phyloP scores from a whole-genome alignment of 2,888 invertebrate species.

The Drosophila atroscutellata region DNA sequence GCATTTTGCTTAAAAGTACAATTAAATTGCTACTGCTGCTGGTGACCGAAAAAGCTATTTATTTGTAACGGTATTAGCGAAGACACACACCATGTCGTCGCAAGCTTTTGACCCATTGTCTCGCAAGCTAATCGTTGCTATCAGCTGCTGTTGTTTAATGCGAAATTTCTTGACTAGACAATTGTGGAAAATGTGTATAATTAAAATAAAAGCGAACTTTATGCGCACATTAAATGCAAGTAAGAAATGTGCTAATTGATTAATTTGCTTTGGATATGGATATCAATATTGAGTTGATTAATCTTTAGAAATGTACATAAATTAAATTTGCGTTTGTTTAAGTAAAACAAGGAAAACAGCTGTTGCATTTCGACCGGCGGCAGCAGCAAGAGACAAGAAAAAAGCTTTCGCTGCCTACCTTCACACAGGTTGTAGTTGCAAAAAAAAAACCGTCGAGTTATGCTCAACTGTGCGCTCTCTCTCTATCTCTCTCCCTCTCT shows the following conservation, averaged over 20 bases:
- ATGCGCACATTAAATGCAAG: background rate
- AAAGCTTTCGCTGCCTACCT: constrained; percentile 26
- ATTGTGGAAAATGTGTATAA: background rate
- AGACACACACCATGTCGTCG: constrained; percentile 27
- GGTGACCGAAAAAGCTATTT: constrained; percentile 11
- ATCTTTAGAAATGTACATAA: background rate
- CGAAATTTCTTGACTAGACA: constrained; percentile 12
- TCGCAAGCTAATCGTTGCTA: background rate
- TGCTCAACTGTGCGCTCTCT: constrained; percentile 13
- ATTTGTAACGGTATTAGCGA: constrained; percentile 33
- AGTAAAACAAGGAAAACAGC: constrained; percentile 27
- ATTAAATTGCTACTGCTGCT: background rate
- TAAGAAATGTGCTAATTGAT: background rate
- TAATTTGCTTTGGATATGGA: background rate
- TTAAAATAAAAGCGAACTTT: background rate
- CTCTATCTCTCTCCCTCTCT: constrained; percentile 8
- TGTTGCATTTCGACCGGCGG: constrained; percentile 35
- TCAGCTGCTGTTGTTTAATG: constrained; percentile 14
- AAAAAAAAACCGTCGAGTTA: constrained; percentile 5
- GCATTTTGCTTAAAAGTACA: background rate
- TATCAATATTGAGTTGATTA: background rate
- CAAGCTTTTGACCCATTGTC: constrained; percentile 41
- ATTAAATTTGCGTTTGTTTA: constrained; percentile 7
- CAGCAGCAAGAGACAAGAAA: constrained; percentile 11
- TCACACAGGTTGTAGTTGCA: constrained; percentile 35